Percentiles rank a stretch among this genome's conserved stretches.
These are phyloP conservation scores for Myotis findleyi DNA, from an alignment of 2,797 vertebrate species.

Conservation along the genomic window DNA sequence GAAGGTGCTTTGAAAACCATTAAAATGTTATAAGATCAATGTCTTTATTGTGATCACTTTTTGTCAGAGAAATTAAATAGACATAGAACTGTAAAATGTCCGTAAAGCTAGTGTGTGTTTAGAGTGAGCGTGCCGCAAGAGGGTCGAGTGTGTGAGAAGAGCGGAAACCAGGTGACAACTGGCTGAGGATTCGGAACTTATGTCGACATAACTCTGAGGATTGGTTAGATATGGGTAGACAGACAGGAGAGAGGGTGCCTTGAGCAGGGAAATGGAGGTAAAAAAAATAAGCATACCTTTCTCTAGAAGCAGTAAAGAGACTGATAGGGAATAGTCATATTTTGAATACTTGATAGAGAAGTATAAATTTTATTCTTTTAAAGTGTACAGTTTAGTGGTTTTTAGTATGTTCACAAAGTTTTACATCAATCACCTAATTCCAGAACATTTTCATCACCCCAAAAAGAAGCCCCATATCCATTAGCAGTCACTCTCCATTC, in stretches of 20 bases:
- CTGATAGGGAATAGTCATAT: neutral
- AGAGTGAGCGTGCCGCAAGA: neutral
- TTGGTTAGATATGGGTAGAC: neutral
- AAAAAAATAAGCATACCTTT: neutral
- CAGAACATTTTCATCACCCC: neutral
- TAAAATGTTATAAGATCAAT: neutral
- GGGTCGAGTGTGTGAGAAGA: neutral
- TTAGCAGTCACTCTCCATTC: neutral
- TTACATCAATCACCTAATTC: neutral
- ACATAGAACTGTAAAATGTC: neutral
- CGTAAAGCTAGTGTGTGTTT: neutral
- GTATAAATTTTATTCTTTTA: neutral
- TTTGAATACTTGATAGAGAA: neutral
- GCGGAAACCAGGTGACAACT: neutral
- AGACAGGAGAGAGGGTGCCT: neutral
- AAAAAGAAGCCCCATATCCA: neutral
- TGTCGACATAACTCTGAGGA: neutral
- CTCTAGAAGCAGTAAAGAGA: neutral
- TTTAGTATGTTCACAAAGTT: neutral
- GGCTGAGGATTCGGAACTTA: neutral
- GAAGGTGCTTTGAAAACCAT: conserved; percentile 15
- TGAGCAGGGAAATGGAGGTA: neutral
- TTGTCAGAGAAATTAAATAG: neutral
- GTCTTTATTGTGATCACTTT: neutral
- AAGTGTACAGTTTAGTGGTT: neutral